Evolutionary conservation across 1,140 invertebrate species (phyloP), one percentile per base, ranked within the genome.

Genomic region (Tigriopus japonicus): DNA sequence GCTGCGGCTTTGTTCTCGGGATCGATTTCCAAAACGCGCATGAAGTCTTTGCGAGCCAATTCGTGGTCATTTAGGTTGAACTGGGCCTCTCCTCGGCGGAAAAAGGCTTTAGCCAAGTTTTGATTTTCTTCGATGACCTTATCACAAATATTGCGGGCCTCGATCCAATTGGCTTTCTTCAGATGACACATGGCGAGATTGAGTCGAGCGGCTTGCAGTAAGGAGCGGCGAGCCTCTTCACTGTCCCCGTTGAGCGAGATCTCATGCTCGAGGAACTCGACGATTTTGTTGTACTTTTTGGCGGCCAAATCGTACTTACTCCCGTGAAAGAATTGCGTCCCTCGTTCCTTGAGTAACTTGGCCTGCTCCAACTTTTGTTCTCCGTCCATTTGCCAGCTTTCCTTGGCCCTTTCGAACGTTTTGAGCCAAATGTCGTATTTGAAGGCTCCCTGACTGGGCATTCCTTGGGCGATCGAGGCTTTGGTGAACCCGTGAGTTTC

Each of bases 51-150:
- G 12, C 83, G 74, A 0, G 93, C 93, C 41, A 77, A 68, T 56
- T 90, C 79, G 2, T 83, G 81, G 53, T 95, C 89, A 45, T 81
- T 81, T 5, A 88, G 68, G 0, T 74, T 79, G 41, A 91, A 67
- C 62, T 82, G 74, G 0, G 90, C 88, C 74, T 82, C 67, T 15
- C 88, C 94, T 64, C 86, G 75, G 66, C 94, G 78, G 68, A 91
- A 98, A 0, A 88, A 72, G 0, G 83, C 93, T 72, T 98, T 98
- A 5, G 87, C 83, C 73, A 87, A 95, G 9, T 80, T 77, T 0
- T 77, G 69, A 68, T 91, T 84, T 6, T 88, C 65, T 52, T 81
- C 78, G 1, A 96, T 69, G 6, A 81, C 88, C 65, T 81, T 80
- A 15, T 80, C 77, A 62, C 80, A 80, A 42, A 80, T 73, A 51